phyloP scores from a whole-genome alignment of 1,140 invertebrate species.

The Uloborus diversus region DNA sequence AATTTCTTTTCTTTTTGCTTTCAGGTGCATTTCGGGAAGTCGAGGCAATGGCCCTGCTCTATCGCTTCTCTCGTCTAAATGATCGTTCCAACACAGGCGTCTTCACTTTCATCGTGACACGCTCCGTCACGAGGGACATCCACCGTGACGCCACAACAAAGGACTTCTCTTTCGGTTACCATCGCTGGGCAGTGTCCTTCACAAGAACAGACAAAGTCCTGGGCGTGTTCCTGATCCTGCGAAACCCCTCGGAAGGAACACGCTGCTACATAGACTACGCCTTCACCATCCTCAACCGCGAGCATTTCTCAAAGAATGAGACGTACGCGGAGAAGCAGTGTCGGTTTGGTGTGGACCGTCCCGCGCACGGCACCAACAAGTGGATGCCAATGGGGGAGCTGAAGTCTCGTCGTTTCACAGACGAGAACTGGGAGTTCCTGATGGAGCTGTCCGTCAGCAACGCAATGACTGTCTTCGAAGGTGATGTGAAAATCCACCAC shows the following conservation, averaged over 20 bases:
- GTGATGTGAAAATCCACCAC: conserved; percentile 70
- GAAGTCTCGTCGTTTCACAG: conserved; percentile 77
- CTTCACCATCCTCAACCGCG: conserved; percentile 84
- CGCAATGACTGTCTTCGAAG: conserved; percentile 79
- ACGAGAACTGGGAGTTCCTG: conserved; percentile 84
- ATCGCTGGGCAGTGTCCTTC: conserved; percentile 86
- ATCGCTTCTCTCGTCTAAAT: conserved; percentile 83
- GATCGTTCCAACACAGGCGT: conserved; percentile 78
- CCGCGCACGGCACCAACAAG: conserved; percentile 71
- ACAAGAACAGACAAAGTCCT: conserved; percentile 77
- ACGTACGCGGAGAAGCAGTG: conserved; percentile 77
- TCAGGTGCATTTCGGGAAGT: conserved; percentile 23
- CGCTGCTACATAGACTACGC: conserved; percentile 83
- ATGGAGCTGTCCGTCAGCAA: conserved; percentile 82
- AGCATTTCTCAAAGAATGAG: conserved; percentile 87
- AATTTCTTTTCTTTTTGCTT: background rate
- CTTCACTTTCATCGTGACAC: conserved; percentile 84
- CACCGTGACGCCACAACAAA: conserved; percentile 84
- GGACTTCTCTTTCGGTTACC: conserved; percentile 85
- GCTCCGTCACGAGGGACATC: conserved; percentile 79
- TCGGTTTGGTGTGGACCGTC: conserved; percentile 76
- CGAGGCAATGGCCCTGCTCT: conserved; percentile 79
- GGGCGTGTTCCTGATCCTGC: conserved; percentile 83
- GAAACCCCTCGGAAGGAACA: conserved; percentile 64
- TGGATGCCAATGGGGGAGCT: conserved; percentile 84